These are phyloP conservation scores for Leptodirus hochenwartii DNA, from an alignment of 2,888 invertebrate species.

Conservation along the genomic window DNA sequence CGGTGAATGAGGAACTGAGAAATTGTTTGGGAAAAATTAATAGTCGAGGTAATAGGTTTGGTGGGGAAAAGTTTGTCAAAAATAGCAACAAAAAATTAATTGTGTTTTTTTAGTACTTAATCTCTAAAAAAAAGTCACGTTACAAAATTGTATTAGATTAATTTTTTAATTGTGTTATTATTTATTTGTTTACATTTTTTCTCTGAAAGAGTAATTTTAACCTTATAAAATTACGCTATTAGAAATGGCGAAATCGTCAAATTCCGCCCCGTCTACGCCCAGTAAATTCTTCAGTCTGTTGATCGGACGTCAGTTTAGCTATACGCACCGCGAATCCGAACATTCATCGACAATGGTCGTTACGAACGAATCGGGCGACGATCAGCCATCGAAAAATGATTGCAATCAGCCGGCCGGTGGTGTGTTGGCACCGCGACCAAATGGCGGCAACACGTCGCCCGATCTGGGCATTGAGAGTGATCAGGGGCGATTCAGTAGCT, in stretches of 20 bases:
- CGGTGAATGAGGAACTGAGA: slow-evolving; percentile 23
- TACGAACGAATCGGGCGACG: slow-evolving; percentile 5
- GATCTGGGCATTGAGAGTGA: slow-evolving; percentile 86
- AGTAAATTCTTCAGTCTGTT: slow-evolving; percentile 8
- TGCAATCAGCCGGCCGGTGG: slow-evolving; percentile 15
- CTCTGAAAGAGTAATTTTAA: no score
- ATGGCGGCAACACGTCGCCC: slow-evolving; percentile 50
- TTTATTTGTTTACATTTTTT: no score
- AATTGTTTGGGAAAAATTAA: slow-evolving; percentile 23
- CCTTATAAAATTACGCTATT: no score
- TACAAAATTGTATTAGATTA: no score
- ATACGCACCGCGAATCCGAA: slow-evolving; percentile 3
- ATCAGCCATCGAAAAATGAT: background rate
- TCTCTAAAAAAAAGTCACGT: no score
- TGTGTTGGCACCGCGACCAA: slow-evolving; percentile 23
- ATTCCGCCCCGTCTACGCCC: no score
- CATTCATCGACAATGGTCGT: slow-evolving; percentile 4
- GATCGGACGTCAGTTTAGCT: slow-evolving; percentile 9
- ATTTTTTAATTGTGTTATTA: no score
- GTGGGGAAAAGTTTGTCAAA: no score
- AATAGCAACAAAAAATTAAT: no score
- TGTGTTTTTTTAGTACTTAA: no score
- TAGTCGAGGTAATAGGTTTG: no score
- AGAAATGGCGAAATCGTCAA: no score
- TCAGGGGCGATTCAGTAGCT: slow-evolving; percentile 40